Base-by-base conservation (phyloP, 2,113 vertebrate species). In the Felis chaus region DNA sequence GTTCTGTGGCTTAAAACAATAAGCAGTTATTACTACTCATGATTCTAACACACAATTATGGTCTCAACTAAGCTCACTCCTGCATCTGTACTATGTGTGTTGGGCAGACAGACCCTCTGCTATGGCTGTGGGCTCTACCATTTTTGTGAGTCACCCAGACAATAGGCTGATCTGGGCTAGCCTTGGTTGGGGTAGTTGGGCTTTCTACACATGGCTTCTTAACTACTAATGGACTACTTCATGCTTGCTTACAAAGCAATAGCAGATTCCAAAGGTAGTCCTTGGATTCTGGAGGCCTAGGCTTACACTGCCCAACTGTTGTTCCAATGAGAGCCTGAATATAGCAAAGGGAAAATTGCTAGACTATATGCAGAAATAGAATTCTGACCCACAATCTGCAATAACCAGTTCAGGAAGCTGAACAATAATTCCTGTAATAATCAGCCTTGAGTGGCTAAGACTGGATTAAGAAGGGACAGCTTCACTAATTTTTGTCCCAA, bases 31-130 rank as follows among this genome's bases (percentile, higher is more conserved):
- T 83, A 68, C 12, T 84, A 3, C 36, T 92, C 1, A 4, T 76
- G 6, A 41, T 8, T 66, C 2, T 66, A 83, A 33, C 8, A 33
- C 12, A 79, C 10, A 21, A 15, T 91, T 68, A 45, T 31, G 4
- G 4, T 78, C 23, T 73, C 3, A 33, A 5, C 0, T 69, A 82
- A 65, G 10, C 18, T 65, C 3, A n/a, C 3, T 79, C 29, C 23
- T 12, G 2, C 65, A 5, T 66, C 23, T 79, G 1, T 25, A 19
- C 45, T 55, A 33, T 73, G 5, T 82, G 0, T 63, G 21, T 63
- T 79, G 65, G 0, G 13, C 1, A 83, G 14, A 71, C 0, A 0
- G 36, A 48, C 23, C 4, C 31, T 10, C 13, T 2, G 39, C 48
- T 71, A 45, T 53, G 63, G 14, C 29, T 90, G 23, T 36, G 2